Base-by-base conservation (phyloP, 2,888 invertebrate species). In the Platerodrilus igneus region DNA sequence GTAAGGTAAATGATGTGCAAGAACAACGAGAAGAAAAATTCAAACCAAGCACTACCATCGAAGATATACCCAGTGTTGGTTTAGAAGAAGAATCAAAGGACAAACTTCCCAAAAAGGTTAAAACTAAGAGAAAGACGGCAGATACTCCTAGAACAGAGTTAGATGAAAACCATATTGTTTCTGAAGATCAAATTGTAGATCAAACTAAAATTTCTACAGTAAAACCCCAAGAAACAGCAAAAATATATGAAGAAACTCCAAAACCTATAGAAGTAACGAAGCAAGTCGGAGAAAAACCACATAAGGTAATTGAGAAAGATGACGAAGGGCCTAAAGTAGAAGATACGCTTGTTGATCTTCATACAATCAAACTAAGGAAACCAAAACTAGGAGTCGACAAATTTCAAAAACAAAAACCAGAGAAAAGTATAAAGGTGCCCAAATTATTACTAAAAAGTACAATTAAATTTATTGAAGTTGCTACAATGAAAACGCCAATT, bases 361-460 rank as follows among this genome's bases (percentile, higher is more conserved):
- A 76, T 42, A 72, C 77, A 60, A 66, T 82, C 2, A 82, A 82
- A 63, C 66, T 84, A 6, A 83, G 77, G 53, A 83, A 81, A 58
- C 68, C 74, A 9, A 53, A 50, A 13, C 63, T 41, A n/a, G n/a
- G n/a, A n/a, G n/a, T n/a, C n/a, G n/a, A n/a, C n/a, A n/a, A n/a
- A n/a, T n/a, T n/a, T 31, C 60, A 56, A 22, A 51, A 67, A 58
- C 67, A 51, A 69, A 66, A 65, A 46, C 62, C 61, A 31, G 42
- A 53, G 1, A 55, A 62, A 9, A 49, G 58, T 16, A 54, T 62
- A 1, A 63, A 64, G 51, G 42, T 74, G 10, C 73, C 73, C 2
- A 73, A 72, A 53, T 63, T 74, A 10, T 52, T 70, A 39, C 55
- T 75, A 9, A 70, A 70, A 38, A 74, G 74, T 50, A 61, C 68